Evolutionary conservation across 2,888 invertebrate genomes (phyloP), one percentile per base, ranked within the genome.

Genomic region (Drosophila hamatofila): DNA sequence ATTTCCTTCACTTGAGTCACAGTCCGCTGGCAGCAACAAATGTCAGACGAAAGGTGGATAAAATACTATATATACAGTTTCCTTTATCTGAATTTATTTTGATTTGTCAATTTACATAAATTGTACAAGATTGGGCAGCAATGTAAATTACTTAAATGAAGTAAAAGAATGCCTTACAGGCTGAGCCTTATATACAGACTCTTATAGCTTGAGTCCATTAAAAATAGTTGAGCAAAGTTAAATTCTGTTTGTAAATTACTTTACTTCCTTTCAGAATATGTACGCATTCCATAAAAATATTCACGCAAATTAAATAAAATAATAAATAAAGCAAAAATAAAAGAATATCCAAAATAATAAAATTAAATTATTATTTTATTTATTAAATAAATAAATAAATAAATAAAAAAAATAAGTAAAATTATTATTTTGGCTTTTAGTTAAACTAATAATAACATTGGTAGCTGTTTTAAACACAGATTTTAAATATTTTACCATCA

Each of bases 21-120:
- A 44, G 41, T 52, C 56, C 64, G 64, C 61, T 62, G 62, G 48
- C 54, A 63, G 75, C 46, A 66, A 21, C 56, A 83, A 80, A 83
- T 82, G 72, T 65, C 83, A 78, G 63, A 67, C 51, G 33, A 58
- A 63, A 41, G 18, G 23, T 63, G 59, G 3, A 44, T 62, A 8
- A 72, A 61, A 62, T 60, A 61, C 54, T 54, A 60, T 75, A 55
- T 33, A 58, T 25, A 46, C 18, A 18, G 9, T 25, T 57, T 23
- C 14, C 35, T 25, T 16, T 33, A 58, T 2, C 44, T 8, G 16
- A 44, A 44, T 44, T 8, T 8, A 44, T 44, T 23, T 44, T n/a
- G 27, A 48, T 30, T 27, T 12, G 11, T 5, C n/a, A 4, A 49
- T 49, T 49, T 18, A 30, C 18, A 49, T 49, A 30, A 6, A 11